These are phyloP conservation scores for Amblyjoppa proteus DNA, from an alignment of 2,888 invertebrate species.

Conservation along the genomic window DNA sequence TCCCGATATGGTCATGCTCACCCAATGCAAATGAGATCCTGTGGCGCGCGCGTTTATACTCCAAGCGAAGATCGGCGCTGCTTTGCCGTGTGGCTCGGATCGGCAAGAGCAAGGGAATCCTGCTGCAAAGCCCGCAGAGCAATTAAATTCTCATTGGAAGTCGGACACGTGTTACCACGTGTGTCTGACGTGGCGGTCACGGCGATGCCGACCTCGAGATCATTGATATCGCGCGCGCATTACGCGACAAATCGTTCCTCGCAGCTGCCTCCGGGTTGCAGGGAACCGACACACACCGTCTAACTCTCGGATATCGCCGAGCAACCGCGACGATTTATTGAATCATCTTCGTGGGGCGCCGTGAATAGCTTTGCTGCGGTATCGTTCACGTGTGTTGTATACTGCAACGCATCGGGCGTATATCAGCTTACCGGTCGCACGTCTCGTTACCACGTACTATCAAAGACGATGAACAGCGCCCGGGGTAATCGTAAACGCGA, in stretches of 20 bases:
- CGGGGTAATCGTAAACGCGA: slow-evolving; percentile 6
- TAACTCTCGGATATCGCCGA: slow-evolving; percentile 35
- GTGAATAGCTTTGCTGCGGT: background rate
- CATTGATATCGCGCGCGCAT: slow-evolving; percentile 80
- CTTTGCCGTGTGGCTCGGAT: slow-evolving; percentile 46
- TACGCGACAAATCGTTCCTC: slow-evolving; percentile 80
- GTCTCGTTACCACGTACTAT: slow-evolving; percentile 44
- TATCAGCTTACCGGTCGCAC: slow-evolving; percentile 28
- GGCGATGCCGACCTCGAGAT: slow-evolving; percentile 79
- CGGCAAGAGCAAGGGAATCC: slow-evolving; percentile 54
- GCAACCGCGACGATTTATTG: slow-evolving; percentile 62
- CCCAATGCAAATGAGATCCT: slow-evolving; percentile 77
- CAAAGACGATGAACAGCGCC: slow-evolving; percentile 27
- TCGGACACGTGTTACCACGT: slow-evolving; percentile 81
- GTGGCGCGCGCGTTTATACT: slow-evolving; percentile 42
- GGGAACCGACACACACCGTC: slow-evolving; percentile 11
- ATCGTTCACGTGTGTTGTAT: slow-evolving; percentile 32
- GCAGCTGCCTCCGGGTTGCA: slow-evolving; percentile 54
- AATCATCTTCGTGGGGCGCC: slow-evolving; percentile 54
- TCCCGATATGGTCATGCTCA: slow-evolving; percentile 79
- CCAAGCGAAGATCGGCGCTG: slow-evolving; percentile 34
- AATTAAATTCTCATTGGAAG: slow-evolving; percentile 81
- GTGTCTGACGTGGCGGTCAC: slow-evolving; percentile 80
- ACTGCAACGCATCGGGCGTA: slow-evolving; percentile 6
- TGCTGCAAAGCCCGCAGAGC: slow-evolving; percentile 71